phyloP scores from a whole-genome alignment of 2,888 invertebrate species.

The Drosophila nr. perissopoda region DNA sequence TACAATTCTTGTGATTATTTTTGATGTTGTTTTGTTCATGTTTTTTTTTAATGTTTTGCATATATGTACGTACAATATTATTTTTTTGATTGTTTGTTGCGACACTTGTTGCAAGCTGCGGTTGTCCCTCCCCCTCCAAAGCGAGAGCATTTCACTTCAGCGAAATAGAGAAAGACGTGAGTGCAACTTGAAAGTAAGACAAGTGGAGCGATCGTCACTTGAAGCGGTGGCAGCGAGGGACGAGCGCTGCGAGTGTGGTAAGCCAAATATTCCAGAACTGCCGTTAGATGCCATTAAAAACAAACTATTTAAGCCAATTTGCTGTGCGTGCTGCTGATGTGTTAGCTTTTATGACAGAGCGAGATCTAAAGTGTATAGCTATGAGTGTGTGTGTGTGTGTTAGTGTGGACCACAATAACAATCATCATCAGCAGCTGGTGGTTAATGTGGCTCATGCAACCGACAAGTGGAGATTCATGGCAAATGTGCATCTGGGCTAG shows the following conservation, averaged over 20 bases:
- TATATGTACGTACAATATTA: slow-evolving; percentile 1
- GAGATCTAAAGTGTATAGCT: slow-evolving; percentile 40
- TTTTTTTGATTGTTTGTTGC: slow-evolving; percentile 16
- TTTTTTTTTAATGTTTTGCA: slow-evolving; percentile 3
- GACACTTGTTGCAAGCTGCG: slow-evolving; percentile 25
- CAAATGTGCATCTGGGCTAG: slow-evolving; percentile 12
- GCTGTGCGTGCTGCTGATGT: slow-evolving; percentile 27
- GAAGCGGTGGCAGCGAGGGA: neutral
- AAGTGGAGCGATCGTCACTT: neutral
- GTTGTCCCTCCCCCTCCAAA: slow-evolving; percentile 17
- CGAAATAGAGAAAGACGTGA: slow-evolving; percentile 12
- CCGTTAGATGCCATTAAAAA: slow-evolving; percentile 31
- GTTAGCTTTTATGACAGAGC: slow-evolving; percentile 43
- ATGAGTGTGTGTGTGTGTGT: slow-evolving; percentile 5
- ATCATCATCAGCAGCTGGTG: slow-evolving; percentile 4
- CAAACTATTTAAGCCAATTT: slow-evolving; percentile 45
- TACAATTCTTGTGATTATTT: slow-evolving; percentile 9
- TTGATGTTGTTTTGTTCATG: slow-evolving; percentile 17
- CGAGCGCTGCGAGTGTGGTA: slow-evolving; percentile 26
- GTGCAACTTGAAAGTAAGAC: slow-evolving; percentile 15
- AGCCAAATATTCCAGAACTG: slow-evolving; percentile 44
- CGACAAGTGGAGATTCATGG: slow-evolving; percentile 33
- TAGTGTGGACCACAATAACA: slow-evolving; percentile 4
- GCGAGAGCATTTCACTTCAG: neutral
- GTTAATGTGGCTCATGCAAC: slow-evolving; percentile 19